Conservation (phyloP, 2,113 vertebrate species). For the Thamnophis sirtalis region DNA sequence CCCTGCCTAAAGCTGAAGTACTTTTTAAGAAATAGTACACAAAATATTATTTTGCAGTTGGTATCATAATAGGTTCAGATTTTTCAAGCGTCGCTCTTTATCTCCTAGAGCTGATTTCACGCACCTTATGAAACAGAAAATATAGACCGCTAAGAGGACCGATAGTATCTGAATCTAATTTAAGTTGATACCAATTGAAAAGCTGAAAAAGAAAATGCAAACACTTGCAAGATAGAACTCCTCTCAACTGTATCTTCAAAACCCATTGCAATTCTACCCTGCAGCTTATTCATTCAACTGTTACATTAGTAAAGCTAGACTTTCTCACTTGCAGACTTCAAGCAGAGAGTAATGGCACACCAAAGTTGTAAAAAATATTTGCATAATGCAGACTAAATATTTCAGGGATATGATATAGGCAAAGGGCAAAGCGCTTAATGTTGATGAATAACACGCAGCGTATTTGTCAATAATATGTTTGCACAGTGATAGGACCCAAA, state of each 20-base stretch:
- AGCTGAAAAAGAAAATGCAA: slow-evolving; percentile 35
- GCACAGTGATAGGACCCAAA: slow-evolving; percentile 5
- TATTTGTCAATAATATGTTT: slow-evolving; percentile 34
- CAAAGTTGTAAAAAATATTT: slow-evolving; percentile 40
- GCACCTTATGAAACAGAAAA: slow-evolving; percentile 13
- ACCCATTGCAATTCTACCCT: slow-evolving; percentile 18
- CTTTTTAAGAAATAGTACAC: slow-evolving; percentile 17
- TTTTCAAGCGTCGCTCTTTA: background rate
- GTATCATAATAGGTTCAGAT: slow-evolving; percentile 2
- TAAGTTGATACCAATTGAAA: slow-evolving; percentile 18
- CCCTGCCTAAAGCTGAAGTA: background rate
- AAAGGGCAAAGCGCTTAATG: slow-evolving; percentile 38
- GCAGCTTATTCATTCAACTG: slow-evolving; percentile 24
- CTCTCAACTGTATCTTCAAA: slow-evolving; percentile 26
- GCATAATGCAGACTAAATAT: slow-evolving; percentile 48
- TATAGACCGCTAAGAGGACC: background rate
- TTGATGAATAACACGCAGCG: slow-evolving; percentile 3
- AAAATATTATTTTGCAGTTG: background rate
- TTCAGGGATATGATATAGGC: slow-evolving; percentile 50
- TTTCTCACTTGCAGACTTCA: slow-evolving; percentile 36
- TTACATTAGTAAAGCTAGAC: slow-evolving; percentile 24
- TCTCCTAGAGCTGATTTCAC: slow-evolving; percentile 11
- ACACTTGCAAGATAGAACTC: slow-evolving; percentile 7
- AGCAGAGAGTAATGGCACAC: slow-evolving; percentile 30
- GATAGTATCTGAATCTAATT: slow-evolving; percentile 26